These are phyloP conservation scores for Cataglyphis altisquamis DNA, from an alignment of 2,888 invertebrate genomes.

Conservation along the genomic window DNA sequence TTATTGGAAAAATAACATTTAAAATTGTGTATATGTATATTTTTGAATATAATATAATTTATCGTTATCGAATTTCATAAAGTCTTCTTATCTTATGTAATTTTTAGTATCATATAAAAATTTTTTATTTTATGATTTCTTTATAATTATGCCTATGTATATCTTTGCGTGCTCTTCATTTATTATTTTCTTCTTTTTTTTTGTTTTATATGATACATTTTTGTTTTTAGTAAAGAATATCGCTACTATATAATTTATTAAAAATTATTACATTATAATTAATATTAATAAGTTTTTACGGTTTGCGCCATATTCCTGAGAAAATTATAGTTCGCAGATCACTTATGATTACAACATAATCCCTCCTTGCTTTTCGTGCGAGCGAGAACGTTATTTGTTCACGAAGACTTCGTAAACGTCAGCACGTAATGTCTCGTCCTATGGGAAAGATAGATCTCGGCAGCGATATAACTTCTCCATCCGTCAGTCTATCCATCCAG, in stretches of 20 bases:
- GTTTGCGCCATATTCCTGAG: neutral
- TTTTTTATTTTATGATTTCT: neutral
- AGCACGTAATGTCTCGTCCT: slow-evolving; percentile 8
- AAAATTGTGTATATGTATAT: neutral
- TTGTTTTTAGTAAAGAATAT: neutral
- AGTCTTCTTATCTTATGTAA: neutral
- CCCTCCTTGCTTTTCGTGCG: neutral
- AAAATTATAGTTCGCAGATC: neutral
- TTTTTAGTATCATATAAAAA: slow-evolving; percentile 7
- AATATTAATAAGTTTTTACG: neutral
- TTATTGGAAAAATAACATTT: neutral
- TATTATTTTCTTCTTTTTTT: neutral
- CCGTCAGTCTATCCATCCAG: slow-evolving; percentile 59
- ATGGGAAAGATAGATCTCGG: slow-evolving; percentile 37
- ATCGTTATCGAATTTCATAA: neutral
- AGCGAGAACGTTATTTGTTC: slow-evolving; percentile 11
- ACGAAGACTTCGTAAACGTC: slow-evolving; percentile 39
- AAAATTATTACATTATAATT: neutral
- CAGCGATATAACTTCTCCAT: slow-evolving; percentile 67
- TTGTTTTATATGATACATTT: neutral
- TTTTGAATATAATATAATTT: neutral
- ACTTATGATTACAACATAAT: neutral
- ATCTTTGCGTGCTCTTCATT: neutral
- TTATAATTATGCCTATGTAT: neutral
- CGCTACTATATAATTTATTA: neutral